Evolutionary conservation across 1,140 invertebrate genomes (phyloP).

Genomic region (Lasioglossum albipes): DNA sequence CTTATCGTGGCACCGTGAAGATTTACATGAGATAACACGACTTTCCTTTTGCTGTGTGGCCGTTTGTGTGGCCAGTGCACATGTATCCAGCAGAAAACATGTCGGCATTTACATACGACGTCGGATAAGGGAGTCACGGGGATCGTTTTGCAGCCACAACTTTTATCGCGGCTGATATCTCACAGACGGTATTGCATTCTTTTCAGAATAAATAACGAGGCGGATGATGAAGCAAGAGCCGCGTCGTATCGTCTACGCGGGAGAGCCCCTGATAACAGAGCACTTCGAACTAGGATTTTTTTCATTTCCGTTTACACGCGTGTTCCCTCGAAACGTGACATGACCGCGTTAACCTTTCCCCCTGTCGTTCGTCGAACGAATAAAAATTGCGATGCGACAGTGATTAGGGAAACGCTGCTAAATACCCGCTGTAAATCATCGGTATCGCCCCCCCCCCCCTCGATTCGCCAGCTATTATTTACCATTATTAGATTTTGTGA

Average conservation of each 20-base stretch:
- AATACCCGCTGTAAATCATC: too few relatives aligned
- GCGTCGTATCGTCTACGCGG: neutral
- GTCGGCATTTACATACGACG: constrained; percentile 65
- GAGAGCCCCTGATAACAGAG: neutral
- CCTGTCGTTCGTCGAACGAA: too few relatives aligned
- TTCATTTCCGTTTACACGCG: neutral
- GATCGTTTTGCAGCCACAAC: constrained; percentile 66
- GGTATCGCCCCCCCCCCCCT: too few relatives aligned
- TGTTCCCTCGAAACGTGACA: neutral
- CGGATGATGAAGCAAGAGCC: constrained; percentile 37
- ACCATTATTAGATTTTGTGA: too few relatives aligned
- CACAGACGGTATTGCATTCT: constrained; percentile 52
- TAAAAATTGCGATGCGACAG: too few relatives aligned
- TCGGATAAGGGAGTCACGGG: constrained; percentile 64
- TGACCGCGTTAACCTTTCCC: too few relatives aligned
- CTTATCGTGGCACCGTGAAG: constrained; percentile 77
- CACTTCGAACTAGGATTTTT: constrained; percentile 11
- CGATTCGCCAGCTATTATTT: too few relatives aligned
- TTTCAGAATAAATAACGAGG: constrained; percentile 60
- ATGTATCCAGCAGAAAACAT: constrained; percentile 60
- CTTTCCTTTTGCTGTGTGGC: constrained; percentile 66
- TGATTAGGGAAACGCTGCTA: too few relatives aligned
- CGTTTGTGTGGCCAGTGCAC: constrained; percentile 45
- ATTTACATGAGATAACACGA: constrained; percentile 75
- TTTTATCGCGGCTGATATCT: constrained; percentile 65